Conservation (phyloP, 1,140 invertebrate genomes). For the Papilio dardanus region DNA sequence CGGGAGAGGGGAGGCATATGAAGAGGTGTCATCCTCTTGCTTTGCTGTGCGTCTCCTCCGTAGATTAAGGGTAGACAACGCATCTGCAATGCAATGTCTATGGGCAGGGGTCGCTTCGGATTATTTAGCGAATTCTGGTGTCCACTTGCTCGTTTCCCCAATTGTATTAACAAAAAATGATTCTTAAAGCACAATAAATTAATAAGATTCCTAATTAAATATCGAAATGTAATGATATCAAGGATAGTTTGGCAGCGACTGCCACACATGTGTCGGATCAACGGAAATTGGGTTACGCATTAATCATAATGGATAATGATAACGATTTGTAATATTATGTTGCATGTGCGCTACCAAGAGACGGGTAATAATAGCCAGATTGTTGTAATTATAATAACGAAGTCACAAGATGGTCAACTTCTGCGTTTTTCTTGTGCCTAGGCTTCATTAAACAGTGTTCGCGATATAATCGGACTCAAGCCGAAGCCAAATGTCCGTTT, state of each 20-base stretch:
- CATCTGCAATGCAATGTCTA: no score
- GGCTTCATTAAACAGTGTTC: no score
- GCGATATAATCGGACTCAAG: no score
- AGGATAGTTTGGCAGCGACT: constrained; percentile 46
- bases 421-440: not conserved
- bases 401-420: not conserved
- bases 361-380: not conserved
- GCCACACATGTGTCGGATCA: constrained; percentile 40
- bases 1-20: no score
- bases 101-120: no score
- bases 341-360: not conserved
- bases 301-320: constrained; percentile 45
- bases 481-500: no score
- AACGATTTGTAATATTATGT: constrained; percentile 34
- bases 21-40: no score
- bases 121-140: no score
- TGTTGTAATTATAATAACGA: not conserved
- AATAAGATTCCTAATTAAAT: constrained; percentile 50
- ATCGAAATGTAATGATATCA: constrained; percentile 48
- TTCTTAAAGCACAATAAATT: constrained; percentile 46
- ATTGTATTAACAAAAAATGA: no score
- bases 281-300: constrained; percentile 45
- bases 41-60: no score
- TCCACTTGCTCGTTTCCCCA: no score
- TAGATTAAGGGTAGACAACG: no score